These are phyloP conservation scores for Mystacornis crossleyi DNA, from an alignment of 2,113 vertebrate genomes.

Conservation along the genomic window DNA sequence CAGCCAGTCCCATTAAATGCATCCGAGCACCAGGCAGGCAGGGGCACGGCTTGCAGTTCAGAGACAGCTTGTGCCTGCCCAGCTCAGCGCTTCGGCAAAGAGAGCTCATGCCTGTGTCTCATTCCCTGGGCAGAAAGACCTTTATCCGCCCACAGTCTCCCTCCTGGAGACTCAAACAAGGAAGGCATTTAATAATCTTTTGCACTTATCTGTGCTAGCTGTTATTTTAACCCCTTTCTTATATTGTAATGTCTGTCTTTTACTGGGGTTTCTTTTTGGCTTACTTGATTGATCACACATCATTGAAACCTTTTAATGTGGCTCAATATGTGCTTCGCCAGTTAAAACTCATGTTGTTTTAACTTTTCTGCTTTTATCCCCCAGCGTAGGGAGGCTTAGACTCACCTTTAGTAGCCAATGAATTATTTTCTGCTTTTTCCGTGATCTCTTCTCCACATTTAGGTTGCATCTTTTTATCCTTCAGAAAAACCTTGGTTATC, in stretches of 20 bases:
- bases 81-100: not conserved
- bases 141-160: not conserved
- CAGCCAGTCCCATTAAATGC: not conserved
- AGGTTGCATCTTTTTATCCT: not conserved
- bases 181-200: not conserved
- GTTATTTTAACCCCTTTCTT: not conserved
- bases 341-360: not conserved
- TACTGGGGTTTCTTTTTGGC: not conserved
- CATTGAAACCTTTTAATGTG: not conserved
- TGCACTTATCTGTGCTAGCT: not conserved
- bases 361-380: not conserved
- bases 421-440: not conserved
- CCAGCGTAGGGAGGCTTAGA: not conserved
- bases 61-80: not conserved
- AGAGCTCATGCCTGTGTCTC: not conserved
- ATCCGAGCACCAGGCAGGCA: fast-evolving
- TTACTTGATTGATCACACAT: not conserved
- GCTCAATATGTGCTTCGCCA: not conserved
- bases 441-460: not conserved
- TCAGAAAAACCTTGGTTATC: not conserved
- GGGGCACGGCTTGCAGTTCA: not conserved
- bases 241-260: not conserved
- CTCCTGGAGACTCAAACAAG: not conserved
- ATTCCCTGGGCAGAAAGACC: not conserved
- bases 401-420: not conserved